phyloP scores from a whole-genome alignment of 2,888 invertebrate species.

The Orchesella flavescens region DNA sequence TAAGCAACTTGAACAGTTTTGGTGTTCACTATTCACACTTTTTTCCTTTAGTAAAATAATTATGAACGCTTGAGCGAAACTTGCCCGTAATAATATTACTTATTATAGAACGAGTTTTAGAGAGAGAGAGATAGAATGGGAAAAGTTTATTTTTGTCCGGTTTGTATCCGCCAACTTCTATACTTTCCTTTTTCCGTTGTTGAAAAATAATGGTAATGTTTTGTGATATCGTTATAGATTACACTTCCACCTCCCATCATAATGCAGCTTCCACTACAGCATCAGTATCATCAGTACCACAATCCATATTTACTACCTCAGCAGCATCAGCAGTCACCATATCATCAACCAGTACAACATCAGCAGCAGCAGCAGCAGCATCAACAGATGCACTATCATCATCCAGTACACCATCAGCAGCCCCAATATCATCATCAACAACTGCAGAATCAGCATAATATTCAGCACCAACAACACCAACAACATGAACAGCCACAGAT shows the following conservation, averaged over 20 bases:
- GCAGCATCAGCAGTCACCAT: background rate
- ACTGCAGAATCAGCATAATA: background rate
- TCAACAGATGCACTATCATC: background rate
- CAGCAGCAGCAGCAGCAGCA: background rate
- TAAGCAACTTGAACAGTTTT: slow-evolving; percentile 19
- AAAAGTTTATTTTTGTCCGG: too few species aligned
- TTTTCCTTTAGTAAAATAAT: background rate
- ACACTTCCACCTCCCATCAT: slow-evolving; percentile 2
- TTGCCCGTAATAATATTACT: slow-evolving; percentile 5
- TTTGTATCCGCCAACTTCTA: too few species aligned
- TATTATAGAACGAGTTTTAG: background rate
- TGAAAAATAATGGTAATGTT: too few species aligned
- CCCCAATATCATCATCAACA: slow-evolving; percentile 21
- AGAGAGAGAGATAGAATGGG: too few species aligned
- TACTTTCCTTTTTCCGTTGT: too few species aligned
- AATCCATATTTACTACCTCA: too few species aligned
- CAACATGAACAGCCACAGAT: slow-evolving; percentile 25
- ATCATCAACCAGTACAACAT: slow-evolving; percentile 5
- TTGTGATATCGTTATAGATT: slow-evolving; percentile 26
- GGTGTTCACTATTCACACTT: slow-evolving; percentile 16
- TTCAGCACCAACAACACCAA: background rate
- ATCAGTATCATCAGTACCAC: background rate
- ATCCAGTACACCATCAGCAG: slow-evolving; percentile 5
- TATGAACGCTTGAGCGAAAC: slow-evolving; percentile 23
- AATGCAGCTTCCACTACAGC: background rate